Conservation (phyloP, 1,140 invertebrate genomes). For the Aphaenogaster rudis region DNA sequence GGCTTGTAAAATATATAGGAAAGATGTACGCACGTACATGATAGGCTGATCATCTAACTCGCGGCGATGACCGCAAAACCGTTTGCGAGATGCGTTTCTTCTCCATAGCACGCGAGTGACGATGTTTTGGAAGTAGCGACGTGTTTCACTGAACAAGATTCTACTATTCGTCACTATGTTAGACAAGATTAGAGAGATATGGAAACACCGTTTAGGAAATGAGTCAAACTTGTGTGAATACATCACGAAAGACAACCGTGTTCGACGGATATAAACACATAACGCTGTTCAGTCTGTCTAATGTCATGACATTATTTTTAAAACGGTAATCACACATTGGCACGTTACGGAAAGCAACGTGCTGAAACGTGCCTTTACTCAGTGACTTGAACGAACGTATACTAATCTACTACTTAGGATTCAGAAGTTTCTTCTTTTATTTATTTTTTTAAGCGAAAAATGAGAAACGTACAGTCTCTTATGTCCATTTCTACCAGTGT, state of each 20-base stretch:
- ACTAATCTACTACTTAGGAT: neutral
- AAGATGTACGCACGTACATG: neutral
- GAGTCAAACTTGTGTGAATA: neutral
- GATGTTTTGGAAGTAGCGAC: slow-evolving; percentile 2
- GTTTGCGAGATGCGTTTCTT: neutral
- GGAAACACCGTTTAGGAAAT: neutral
- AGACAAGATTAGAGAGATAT: neutral
- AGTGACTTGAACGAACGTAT: neutral
- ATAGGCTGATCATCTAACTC: neutral
- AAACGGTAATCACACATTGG: neutral
- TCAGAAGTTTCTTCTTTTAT: neutral
- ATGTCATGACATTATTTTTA: neutral
- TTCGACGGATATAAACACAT: slow-evolving; percentile 14
- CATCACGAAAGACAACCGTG: neutral
- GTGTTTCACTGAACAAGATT: neutral
- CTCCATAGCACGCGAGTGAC: neutral
- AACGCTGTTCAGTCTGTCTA: neutral
- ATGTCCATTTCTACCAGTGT: no score
- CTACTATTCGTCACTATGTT: neutral
- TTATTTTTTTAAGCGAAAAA: neutral
- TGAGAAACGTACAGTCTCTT: neutral
- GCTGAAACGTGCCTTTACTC: neutral
- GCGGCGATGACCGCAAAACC: neutral
- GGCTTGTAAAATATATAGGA: neutral
- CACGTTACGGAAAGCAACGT: neutral